Evolutionary conservation across 2,888 invertebrate genomes (phyloP).

Genomic region (Smittia aterrima): DNA sequence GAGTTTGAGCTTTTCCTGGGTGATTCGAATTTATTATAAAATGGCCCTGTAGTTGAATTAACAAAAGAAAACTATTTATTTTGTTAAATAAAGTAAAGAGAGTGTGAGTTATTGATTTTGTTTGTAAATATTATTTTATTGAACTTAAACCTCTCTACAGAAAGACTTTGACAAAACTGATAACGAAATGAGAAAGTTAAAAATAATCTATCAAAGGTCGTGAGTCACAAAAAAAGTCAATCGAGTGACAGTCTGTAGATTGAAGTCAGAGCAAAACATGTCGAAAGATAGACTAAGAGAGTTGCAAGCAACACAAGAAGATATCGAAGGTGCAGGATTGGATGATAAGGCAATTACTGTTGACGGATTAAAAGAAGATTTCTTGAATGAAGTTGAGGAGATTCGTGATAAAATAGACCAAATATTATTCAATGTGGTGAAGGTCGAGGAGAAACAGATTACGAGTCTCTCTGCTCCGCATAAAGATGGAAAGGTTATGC

Average conservation of each 20-base stretch:
- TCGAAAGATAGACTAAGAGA: too few relatives aligned
- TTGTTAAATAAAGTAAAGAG: not conserved
- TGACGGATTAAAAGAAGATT: slow-evolving; percentile 98
- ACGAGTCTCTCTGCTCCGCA: slow-evolving; percentile 97
- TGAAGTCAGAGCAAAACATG: too few relatives aligned
- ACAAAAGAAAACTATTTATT: not conserved
- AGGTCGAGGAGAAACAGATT: slow-evolving; percentile 99
- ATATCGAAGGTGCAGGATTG: slow-evolving; percentile 91
- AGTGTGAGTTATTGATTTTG: too few relatives aligned
- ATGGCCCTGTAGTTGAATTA: not conserved
- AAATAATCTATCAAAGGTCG: too few relatives aligned
- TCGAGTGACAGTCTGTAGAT: too few relatives aligned
- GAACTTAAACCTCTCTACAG: too few relatives aligned
- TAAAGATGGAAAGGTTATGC: slow-evolving; percentile 99
- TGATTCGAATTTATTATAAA: not conserved
- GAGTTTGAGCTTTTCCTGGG: not conserved
- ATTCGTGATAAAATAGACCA: slow-evolving; percentile 99
- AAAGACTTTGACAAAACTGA: too few relatives aligned
- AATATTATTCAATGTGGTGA: slow-evolving; percentile 98
- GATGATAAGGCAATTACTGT: slow-evolving; percentile 96
- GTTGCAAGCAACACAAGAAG: slow-evolving; percentile 91
- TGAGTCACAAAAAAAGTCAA: too few relatives aligned
- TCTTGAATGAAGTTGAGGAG: slow-evolving; percentile 99
- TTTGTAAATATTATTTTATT: too few relatives aligned
- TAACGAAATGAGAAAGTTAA: too few relatives aligned